Evolutionary conservation across 2,888 invertebrate species (phyloP), one percentile per base, ranked within the genome.

Genomic region (Exephanes ischioxanthus): DNA sequence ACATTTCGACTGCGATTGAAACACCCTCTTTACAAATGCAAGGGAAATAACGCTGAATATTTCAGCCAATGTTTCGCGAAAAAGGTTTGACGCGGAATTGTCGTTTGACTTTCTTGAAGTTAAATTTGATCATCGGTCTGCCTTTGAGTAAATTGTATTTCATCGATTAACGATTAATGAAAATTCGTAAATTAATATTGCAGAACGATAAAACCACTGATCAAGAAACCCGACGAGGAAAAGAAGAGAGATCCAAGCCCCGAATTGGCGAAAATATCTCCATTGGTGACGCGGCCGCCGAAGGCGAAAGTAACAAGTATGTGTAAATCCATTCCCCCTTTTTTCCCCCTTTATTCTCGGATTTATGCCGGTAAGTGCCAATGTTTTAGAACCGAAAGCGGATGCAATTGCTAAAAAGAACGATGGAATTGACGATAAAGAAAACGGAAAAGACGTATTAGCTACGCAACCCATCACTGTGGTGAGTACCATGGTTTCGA

Each of bases 261-360:
- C 11, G 97, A 97, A 92, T 94, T 98, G 87, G 98, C 97, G 14
- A 96, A 97, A 92, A 97, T 98, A 92, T 97, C 97, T 9, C 97
- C 98, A 33, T 94, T 98, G 83, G 97, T 98, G 53, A 97, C 97
- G 4, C 95, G 97, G 87, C 97, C 97, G 76, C 97, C 97, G 2
- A 97, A 97, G 92, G 96, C 95, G 85, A 97, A 97, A 94, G 95
- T 93, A 86, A 89, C 93, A 91, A 94, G 94, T 94, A 93, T 93
- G 92, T 92, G 90, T 58, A 14, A 45, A 48, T 45, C 61, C 9
- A 45, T 45, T 45, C 45, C 14, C 3, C 3, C 14, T 14, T 2
- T 45, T 45, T 14, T 45, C 14, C 3, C 11, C 41, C 14, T 45
- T 45, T 3, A 45, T 14, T 45, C 3, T 45, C 41, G 14, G 45